A percentile compares a stretch with the other conserved stretches of the same genome.
These are phyloP conservation scores for Tetramorium parvispinum DNA, from an alignment of 1,140 invertebrate species.

Conservation along the genomic window DNA sequence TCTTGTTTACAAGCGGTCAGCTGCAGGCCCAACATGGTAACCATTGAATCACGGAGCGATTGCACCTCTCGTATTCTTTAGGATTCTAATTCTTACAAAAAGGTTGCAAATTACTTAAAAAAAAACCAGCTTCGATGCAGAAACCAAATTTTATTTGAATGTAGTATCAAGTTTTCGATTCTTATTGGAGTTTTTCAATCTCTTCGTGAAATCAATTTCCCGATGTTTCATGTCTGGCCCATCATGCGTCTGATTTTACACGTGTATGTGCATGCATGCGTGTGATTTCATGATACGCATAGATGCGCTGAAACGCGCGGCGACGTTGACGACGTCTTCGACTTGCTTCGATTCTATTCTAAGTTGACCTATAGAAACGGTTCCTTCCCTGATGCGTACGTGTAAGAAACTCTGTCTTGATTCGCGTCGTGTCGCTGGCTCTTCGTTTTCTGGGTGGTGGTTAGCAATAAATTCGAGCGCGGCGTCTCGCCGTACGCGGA, in stretches of 20 bases:
- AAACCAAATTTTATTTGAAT: neutral
- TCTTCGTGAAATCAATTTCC: neutral
- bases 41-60: too few relatives aligned
- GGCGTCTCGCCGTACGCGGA: slow-evolving; percentile 62
- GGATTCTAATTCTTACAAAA: neutral
- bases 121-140: neutral
- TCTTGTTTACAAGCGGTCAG: too few relatives aligned
- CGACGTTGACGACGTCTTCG: neutral
- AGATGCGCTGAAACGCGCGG: slow-evolving; percentile 64
- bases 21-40: too few relatives aligned
- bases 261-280: neutral
- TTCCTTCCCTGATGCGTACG: slow-evolving; percentile 64
- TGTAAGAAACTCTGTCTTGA: slow-evolving; percentile 68
- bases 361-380: slow-evolving; percentile 75
- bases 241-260: neutral
- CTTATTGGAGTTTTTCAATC: neutral
- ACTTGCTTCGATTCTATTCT: slow-evolving; percentile 74
- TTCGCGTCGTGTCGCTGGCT: slow-evolving; percentile 55
- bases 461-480: slow-evolving; percentile 67
- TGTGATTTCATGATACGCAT: slow-evolving; percentile 58
- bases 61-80: too few relatives aligned
- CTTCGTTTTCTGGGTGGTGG: slow-evolving; percentile 68
- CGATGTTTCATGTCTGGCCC: neutral
- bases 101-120: neutral
- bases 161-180: too few relatives aligned